Conservation (phyloP, 2,888 invertebrate species). For the Syrista parreyssii region DNA sequence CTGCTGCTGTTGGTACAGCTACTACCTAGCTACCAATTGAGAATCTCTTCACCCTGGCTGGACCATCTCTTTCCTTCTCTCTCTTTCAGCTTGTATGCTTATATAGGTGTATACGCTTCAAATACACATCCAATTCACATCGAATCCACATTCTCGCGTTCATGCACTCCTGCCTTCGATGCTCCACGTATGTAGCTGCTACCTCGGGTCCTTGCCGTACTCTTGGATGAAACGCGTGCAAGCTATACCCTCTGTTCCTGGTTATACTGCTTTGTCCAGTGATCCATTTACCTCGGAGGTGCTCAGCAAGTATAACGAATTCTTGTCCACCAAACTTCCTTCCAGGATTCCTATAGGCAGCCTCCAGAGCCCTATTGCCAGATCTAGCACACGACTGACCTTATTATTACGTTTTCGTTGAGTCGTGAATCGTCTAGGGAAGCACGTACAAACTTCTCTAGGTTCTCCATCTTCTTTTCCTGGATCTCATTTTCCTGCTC, state of each 20-base stretch:
- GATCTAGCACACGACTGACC: neutral
- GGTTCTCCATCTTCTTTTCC: neutral
- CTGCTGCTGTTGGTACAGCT: neutral
- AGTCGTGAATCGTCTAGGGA: neutral
- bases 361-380: neutral
- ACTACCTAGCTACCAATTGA: neutral
- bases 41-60: neutral
- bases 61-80: neutral
- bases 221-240: neutral
- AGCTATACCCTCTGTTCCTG: neutral
- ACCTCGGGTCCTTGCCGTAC: neutral
- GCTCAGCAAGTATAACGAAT: neutral
- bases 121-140: too few relatives aligned
- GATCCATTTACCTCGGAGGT: neutral
- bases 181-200: neutral
- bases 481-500: neutral
- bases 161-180: neutral
- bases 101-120: too few relatives aligned
- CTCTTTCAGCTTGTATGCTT: neutral
- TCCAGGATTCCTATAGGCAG: neutral
- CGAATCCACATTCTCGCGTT: neutral
- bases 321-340: neutral
- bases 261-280: neutral
- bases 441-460: neutral
- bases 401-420: neutral